Conservation (phyloP, 2,113 vertebrate species). For the Oxyura jamaicensis region DNA sequence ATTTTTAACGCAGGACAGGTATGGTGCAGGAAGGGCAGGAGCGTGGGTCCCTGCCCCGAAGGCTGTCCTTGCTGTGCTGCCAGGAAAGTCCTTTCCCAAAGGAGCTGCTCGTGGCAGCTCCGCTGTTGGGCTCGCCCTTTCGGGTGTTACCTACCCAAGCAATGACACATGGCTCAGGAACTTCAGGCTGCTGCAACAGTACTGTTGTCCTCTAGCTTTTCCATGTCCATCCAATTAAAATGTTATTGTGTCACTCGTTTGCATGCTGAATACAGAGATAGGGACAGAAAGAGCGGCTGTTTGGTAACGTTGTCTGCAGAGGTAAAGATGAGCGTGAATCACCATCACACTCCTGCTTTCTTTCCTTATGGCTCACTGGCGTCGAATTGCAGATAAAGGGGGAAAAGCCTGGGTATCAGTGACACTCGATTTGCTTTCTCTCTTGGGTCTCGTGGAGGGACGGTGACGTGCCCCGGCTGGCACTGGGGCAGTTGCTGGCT, state of each 20-base stretch:
- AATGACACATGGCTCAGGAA: background rate
- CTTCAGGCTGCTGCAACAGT: background rate
- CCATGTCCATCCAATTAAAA: slow-evolving; percentile 52
- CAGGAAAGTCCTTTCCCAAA: background rate
- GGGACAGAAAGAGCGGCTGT: background rate
- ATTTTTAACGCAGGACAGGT: background rate
- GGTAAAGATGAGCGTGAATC: slow-evolving; percentile 29
- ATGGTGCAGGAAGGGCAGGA: background rate
- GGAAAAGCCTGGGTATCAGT: background rate
- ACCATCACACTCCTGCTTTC: background rate
- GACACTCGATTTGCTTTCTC: background rate
- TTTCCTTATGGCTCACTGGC: background rate
- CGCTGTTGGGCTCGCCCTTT: background rate
- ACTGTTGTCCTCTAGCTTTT: background rate
- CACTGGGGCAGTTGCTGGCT: background rate
- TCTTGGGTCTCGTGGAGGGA: background rate
- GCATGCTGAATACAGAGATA: slow-evolving; percentile 6
- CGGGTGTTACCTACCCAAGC: background rate
- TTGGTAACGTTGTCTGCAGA: background rate
- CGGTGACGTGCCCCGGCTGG: background rate
- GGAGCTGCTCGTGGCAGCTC: background rate
- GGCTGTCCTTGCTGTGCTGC: background rate
- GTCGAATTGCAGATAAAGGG: background rate
- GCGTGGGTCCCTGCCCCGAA: background rate
- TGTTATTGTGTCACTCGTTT: slow-evolving; percentile 29